Evolutionary conservation across 2,797 vertebrate genomes (phyloP), one percentile per base, ranked within the genome.

Genomic region (Dryobates pubescens): DNA sequence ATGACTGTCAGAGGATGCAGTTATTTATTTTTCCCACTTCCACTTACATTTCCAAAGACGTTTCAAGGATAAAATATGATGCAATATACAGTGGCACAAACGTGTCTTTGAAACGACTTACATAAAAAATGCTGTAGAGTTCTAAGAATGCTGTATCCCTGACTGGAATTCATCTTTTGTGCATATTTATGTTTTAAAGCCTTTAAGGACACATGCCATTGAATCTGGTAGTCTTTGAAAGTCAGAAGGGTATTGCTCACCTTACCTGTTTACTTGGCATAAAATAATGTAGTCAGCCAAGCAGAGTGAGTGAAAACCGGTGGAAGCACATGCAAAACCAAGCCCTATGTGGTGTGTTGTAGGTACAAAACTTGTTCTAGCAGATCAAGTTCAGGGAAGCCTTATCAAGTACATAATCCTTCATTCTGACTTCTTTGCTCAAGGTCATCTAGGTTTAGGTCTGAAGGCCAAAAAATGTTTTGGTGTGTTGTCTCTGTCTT

Each of bases 1-100:
- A 14, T 43, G 11, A 7, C 5, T 32, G 10, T 41, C 30, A 63
- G 30, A 30, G 7, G 4, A 32, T 29, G 27, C 62, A 23, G 3
- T 0, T 0, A n/a, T 24, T 13, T 58, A n/a, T 65, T 38, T n/a
- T n/a, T 2, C 13, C 5, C 4, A 5, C 29, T 86, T 70, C 15
- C 9, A 4, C 10, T 41, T 67, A 13, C 61, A 71, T 84, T 69
- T 6, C 29, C 16, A 3, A 57, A 51, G 17, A 19, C 59, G 36
- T 5, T 1, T 51, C 12, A 29, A 22, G 32, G 43, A 14, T 30
- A 57, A 74, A 82, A 70, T 13, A 6, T 24, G 6, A 68, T 59
- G 49, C 24, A 51, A 6, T 47, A 6, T 30, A 3, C 30, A 22
- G 0, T n/a, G 6, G 5, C 30, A 27, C 32, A 51, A 26, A 29